Evolutionary conservation across 2,797 vertebrate species (phyloP).

Genomic region (Eurystomus glaucurus): DNA sequence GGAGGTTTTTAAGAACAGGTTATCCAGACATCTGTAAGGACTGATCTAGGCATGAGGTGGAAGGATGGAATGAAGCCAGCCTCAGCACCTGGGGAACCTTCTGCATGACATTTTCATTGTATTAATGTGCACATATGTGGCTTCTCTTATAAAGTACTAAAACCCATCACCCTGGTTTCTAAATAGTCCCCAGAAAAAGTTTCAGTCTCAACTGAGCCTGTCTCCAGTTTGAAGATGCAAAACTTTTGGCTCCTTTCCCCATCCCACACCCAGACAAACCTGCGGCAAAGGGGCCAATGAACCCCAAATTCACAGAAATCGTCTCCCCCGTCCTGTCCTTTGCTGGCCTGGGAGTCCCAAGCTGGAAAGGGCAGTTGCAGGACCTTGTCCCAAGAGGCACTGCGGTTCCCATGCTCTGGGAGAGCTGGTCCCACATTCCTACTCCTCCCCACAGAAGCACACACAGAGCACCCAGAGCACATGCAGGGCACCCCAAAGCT

Average conservation of each 20-base stretch:
- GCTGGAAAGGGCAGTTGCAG: not conserved
- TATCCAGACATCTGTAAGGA: constrained; percentile 10
- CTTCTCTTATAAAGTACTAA: not conserved
- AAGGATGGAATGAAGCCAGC: not conserved
- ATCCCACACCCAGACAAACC: not conserved
- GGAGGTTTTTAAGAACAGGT: not conserved
- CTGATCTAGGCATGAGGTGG: not conserved
- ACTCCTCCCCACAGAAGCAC: rapidly evolving
- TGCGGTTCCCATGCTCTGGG: rapidly evolving
- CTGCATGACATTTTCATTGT: not conserved
- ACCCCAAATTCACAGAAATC: not conserved
- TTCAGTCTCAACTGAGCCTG: rapidly evolving
- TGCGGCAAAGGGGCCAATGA: not conserved
- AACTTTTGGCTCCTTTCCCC: not conserved
- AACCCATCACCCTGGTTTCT: not conserved
- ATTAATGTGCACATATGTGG: not conserved
- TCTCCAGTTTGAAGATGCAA: not conserved
- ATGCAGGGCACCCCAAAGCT: not conserved
- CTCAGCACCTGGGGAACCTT: not conserved
- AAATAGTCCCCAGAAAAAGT: not conserved
- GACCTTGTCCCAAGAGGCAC: not conserved
- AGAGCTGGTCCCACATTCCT: not conserved
- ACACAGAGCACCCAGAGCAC: not conserved
- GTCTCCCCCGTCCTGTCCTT: not conserved
- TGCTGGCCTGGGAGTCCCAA: not conserved